These are phyloP conservation scores for Blastomussa wellsi DNA, from an alignment of 92 coral and sea anemone genomes.

Conservation along the genomic window DNA sequence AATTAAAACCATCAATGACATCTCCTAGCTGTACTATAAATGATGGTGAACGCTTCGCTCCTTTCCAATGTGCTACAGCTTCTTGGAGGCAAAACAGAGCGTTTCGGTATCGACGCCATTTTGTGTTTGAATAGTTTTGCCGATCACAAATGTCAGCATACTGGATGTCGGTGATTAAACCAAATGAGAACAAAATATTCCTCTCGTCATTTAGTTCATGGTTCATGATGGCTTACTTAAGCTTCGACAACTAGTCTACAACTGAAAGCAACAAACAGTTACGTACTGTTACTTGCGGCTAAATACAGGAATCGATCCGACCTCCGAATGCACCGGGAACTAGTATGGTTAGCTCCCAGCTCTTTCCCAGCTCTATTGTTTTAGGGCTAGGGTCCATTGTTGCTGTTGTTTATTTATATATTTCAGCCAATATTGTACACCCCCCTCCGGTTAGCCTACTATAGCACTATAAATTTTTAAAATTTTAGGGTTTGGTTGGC, in stretches of 20 bases:
- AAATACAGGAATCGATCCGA: no score
- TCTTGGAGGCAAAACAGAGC: conserved; percentile 44
- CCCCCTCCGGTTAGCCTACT: no score
- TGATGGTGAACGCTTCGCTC: conserved; percentile 13
- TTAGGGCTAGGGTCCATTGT: no score
- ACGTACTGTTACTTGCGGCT: neutral
- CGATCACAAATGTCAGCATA: conserved; percentile 68
- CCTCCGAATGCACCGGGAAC: no score
- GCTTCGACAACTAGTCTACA: neutral
- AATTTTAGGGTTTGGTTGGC: no score
- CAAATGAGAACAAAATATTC: conserved; percentile 57
- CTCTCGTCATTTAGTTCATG: neutral
- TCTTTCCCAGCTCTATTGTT: no score
- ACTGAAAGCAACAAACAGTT: neutral
- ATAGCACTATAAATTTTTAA: no score
- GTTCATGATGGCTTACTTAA: neutral
- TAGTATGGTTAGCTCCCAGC: no score
- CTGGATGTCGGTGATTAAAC: conserved; percentile 72
- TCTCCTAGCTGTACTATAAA: conserved; percentile 81
- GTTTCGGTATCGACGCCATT: conserved; percentile 68
- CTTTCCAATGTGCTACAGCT: conserved; percentile 71
- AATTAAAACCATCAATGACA: conserved; percentile 69
- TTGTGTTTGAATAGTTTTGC: conserved; percentile 39
- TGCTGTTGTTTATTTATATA: no score
- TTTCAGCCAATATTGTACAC: no score